Percentiles rank a stretch among this genome's conserved stretches.
Conservation (phyloP, 2,888 invertebrate genomes). For the Callimorpha dominula region DNA sequence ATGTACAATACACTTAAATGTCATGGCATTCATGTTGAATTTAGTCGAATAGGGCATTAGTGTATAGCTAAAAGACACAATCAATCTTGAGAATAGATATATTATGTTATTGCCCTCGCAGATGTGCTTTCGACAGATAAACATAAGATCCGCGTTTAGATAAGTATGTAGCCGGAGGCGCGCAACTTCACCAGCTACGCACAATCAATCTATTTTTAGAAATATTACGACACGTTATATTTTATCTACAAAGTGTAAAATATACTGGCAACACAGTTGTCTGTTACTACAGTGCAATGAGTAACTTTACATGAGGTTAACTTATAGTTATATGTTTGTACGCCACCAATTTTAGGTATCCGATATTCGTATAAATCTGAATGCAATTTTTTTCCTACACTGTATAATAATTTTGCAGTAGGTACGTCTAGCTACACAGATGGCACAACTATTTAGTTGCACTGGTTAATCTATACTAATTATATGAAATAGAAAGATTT, state of each 20-base stretch:
- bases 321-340: no score
- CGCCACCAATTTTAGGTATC: no score
- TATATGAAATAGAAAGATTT: no score
- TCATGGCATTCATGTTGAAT: conserved; percentile 32
- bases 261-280: background rate
- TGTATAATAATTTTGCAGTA: no score
- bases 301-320: no score
- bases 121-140: conserved; percentile 37
- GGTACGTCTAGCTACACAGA: no score
- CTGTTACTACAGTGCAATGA: no score
- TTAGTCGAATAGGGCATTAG: conserved; percentile 35
- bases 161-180: conserved; percentile 25
- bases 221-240: conserved; percentile 5
- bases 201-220: conserved; percentile 9
- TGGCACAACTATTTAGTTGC: no score
- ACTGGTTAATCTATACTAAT: no score
- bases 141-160: conserved; percentile 42
- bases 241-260: background rate
- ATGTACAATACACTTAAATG: conserved; percentile 22
- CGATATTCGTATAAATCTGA: no score
- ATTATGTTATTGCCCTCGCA: conserved; percentile 30
- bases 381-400: no score
- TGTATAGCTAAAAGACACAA: conserved; percentile 27
- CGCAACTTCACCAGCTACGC: conserved; percentile 16
- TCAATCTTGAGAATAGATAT: conserved; percentile 39